Evolutionary conservation across 2,113 vertebrate species (phyloP).

Genomic region (Ellobius talpinus): DNA sequence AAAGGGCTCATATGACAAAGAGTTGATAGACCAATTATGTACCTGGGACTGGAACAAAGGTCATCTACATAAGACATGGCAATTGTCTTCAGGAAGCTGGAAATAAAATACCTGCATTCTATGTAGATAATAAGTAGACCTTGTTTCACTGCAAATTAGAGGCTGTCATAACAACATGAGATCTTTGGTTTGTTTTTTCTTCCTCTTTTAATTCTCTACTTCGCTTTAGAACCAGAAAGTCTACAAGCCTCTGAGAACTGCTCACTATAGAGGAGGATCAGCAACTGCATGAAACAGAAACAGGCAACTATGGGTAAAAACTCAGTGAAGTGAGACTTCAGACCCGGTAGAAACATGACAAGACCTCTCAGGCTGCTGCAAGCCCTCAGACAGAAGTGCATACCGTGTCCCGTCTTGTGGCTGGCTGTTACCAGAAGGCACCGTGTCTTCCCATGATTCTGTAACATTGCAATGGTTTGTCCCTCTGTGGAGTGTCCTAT

Average conservation of each 20-base stretch:
- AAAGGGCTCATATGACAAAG: background rate
- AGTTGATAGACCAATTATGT: background rate
- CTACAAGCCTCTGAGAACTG: background rate
- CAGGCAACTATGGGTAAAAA: background rate
- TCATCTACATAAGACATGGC: background rate
- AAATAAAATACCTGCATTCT: background rate
- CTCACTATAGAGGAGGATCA: background rate
- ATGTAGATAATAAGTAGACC: background rate
- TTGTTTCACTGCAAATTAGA: background rate
- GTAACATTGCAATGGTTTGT: background rate
- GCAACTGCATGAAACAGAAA: background rate
- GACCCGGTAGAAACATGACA: background rate
- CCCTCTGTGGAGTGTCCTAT: background rate
- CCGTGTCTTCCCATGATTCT: background rate
- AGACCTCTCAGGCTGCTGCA: background rate
- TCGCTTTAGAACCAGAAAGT: slow-evolving; percentile 20
- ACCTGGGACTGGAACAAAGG: background rate
- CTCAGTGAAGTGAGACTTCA: background rate
- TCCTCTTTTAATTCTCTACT: background rate
- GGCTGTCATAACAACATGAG: background rate
- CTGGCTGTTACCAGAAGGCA: background rate
- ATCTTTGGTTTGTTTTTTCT: background rate
- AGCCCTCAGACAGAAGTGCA: background rate
- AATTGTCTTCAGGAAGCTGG: background rate
- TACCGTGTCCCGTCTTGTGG: background rate